phyloP scores from a whole-genome alignment of 2,888 invertebrate genomes.

The Pseudococcus jackbeardsleyi region DNA sequence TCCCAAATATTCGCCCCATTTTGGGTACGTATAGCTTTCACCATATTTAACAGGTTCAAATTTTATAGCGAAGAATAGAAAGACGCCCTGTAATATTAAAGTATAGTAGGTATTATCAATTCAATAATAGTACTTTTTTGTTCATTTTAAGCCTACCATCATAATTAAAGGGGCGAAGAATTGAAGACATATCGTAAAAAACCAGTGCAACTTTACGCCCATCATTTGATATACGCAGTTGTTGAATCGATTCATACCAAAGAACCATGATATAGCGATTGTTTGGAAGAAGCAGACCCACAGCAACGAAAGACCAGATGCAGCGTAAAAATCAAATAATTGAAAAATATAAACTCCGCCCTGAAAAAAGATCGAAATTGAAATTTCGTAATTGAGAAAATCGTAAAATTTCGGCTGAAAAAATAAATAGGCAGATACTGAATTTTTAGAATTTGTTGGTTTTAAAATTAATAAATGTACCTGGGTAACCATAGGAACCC shows the following conservation, averaged over 20 bases:
- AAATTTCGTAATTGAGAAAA: too few relatives aligned
- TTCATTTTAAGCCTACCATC: slow-evolving; percentile 71
- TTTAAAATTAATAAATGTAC: slow-evolving; percentile 69
- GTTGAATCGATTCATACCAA: slow-evolving; percentile 74
- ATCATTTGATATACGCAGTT: slow-evolving; percentile 78
- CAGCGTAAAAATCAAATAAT: slow-evolving; percentile 74
- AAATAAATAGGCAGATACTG: too few relatives aligned
- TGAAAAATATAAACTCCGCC: slow-evolving; percentile 72
- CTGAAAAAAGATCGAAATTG: slow-evolving; percentile 68
- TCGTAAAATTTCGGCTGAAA: too few relatives aligned
- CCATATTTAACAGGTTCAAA: slow-evolving; percentile 76
- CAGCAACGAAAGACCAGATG: slow-evolving; percentile 75
- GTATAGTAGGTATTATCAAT: background rate
- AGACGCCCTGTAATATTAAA: slow-evolving; percentile 73
- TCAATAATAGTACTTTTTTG: too few relatives aligned
- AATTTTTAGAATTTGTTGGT: background rate
- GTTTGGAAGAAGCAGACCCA: slow-evolving; percentile 78
- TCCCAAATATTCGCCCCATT: slow-evolving; percentile 76
- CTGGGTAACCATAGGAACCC: slow-evolving; percentile 77
- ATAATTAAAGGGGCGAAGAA: slow-evolving; percentile 75
- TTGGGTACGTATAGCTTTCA: slow-evolving; percentile 73
- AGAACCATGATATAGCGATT: slow-evolving; percentile 75
- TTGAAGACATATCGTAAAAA: slow-evolving; percentile 76
- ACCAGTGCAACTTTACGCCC: slow-evolving; percentile 73
- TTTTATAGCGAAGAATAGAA: slow-evolving; percentile 75